These are phyloP conservation scores for Eulithis testata DNA, from an alignment of 2,888 invertebrate genomes.

Conservation along the genomic window DNA sequence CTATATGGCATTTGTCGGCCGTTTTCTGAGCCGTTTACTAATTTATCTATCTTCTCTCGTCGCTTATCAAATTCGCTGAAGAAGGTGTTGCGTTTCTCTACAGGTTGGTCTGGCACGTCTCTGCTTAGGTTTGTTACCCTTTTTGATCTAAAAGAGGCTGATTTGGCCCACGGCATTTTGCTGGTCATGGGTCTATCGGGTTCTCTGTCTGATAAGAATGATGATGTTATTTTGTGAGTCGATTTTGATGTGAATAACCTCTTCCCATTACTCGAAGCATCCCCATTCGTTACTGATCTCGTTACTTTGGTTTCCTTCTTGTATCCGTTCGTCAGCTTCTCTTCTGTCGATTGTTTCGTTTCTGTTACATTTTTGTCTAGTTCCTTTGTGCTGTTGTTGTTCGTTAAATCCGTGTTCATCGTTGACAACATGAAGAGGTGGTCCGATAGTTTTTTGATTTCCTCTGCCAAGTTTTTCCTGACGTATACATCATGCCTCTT, in stretches of 20 bases:
- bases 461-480: slow-evolving; percentile 90
- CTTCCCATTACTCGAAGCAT: slow-evolving; percentile 61
- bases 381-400: slow-evolving; percentile 74
- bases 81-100: slow-evolving; percentile 83
- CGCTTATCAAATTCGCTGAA: slow-evolving; percentile 79
- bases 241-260: slow-evolving; percentile 74
- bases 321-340: slow-evolving; percentile 69
- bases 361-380: slow-evolving; percentile 72
- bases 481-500: slow-evolving; percentile 86
- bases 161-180: slow-evolving; percentile 82
- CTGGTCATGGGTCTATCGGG: slow-evolving; percentile 78
- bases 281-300: slow-evolving; percentile 69
- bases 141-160: slow-evolving; percentile 82
- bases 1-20: slow-evolving; percentile 76
- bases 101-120: slow-evolving; percentile 88
- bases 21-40: slow-evolving; percentile 73
- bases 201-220: slow-evolving; percentile 71
- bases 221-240: slow-evolving; percentile 69
- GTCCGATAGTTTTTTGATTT: slow-evolving; percentile 93
- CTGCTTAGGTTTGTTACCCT: slow-evolving; percentile 88
- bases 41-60: slow-evolving; percentile 75
- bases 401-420: slow-evolving; percentile 84
- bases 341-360: slow-evolving; percentile 65
- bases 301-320: slow-evolving; percentile 66
- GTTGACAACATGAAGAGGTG: slow-evolving; percentile 89